A percentile compares a stretch with the other conserved stretches of the same genome.
Conservation (phyloP, 2,888 invertebrate species). For the Amphipyra tragopoginis region DNA sequence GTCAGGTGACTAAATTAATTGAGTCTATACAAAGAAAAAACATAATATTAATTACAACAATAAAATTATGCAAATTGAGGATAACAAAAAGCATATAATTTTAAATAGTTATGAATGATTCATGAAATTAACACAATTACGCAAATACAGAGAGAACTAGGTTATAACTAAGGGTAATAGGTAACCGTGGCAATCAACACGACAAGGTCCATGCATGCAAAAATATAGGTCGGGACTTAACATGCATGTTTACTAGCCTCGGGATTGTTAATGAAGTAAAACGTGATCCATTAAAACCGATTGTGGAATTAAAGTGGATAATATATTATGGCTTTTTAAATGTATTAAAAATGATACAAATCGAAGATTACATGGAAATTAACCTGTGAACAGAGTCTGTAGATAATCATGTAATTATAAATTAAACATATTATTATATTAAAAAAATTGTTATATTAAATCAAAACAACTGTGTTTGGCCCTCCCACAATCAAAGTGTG, state of each 20-base stretch:
- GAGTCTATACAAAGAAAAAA: too few species aligned
- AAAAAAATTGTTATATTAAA: too few species aligned
- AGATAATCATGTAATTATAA: neutral
- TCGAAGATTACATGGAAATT: neutral
- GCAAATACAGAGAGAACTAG: too few species aligned
- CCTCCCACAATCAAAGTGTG: too few species aligned
- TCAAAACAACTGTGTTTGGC: too few species aligned
- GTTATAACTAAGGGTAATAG: neutral
- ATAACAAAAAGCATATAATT: too few species aligned
- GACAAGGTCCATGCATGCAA: neutral
- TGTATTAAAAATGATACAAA: neutral
- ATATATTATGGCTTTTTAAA: neutral
- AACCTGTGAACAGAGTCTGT: neutral
- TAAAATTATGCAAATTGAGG: too few species aligned
- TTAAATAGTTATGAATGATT: too few species aligned
- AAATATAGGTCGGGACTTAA: neutral
- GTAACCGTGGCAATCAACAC: neutral
- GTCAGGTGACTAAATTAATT: too few species aligned
- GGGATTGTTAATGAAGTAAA: neutral
- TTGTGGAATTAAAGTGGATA: neutral
- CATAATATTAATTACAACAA: too few species aligned
- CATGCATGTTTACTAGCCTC: neutral
- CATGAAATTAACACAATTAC: neutral
- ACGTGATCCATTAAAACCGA: neutral
- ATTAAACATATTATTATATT: too few species aligned